These are phyloP conservation scores for Drosophila gunungcola DNA, from an alignment of 1,140 invertebrate species.

Conservation along the genomic window DNA sequence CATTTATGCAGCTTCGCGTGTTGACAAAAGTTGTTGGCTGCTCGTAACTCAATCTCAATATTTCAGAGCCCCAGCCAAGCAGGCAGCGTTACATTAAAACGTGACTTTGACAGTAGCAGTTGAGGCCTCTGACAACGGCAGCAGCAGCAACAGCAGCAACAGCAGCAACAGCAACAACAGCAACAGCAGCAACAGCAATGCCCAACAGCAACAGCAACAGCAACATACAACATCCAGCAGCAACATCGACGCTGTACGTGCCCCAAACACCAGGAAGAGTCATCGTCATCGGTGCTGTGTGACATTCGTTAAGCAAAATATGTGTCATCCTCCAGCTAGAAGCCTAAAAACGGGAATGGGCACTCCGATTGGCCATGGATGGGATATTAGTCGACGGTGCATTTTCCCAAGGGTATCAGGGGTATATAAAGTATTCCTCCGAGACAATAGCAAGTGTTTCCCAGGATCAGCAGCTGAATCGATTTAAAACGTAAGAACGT, in stretches of 20 bases:
- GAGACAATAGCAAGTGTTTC: slow-evolving; percentile 15
- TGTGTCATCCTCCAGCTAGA: slow-evolving; percentile 59
- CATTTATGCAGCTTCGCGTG: slow-evolving; percentile 81
- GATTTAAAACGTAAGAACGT: slow-evolving; percentile 8
- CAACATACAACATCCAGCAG: slow-evolving; percentile 24
- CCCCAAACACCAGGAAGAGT: slow-evolving; percentile 41
- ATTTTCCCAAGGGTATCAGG: slow-evolving; percentile 33
- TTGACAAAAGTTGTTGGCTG: slow-evolving; percentile 81
- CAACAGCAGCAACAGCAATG: slow-evolving; percentile 50
- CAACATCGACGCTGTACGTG: slow-evolving; percentile 38
- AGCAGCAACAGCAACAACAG: slow-evolving; percentile 22
- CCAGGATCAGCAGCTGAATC: slow-evolving; percentile 17
- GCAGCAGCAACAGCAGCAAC: slow-evolving; percentile 9
- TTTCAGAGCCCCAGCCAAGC: slow-evolving; percentile 52
- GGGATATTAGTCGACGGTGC: slow-evolving; percentile 25
- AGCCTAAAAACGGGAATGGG: slow-evolving; percentile 24
- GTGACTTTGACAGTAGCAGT: slow-evolving; percentile 81
- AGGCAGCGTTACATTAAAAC: slow-evolving; percentile 73
- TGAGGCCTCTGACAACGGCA: slow-evolving; percentile 65
- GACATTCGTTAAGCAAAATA: slow-evolving; percentile 81
- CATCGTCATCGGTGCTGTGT: slow-evolving; percentile 52
- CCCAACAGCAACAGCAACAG: slow-evolving; percentile 40
- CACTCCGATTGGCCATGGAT: slow-evolving; percentile 39
- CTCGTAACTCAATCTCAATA: slow-evolving; percentile 82
- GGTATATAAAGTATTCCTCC: slow-evolving; percentile 5